phyloP scores from a whole-genome alignment of 2,113 vertebrate species.

The Ramphastos sulfuratus region DNA sequence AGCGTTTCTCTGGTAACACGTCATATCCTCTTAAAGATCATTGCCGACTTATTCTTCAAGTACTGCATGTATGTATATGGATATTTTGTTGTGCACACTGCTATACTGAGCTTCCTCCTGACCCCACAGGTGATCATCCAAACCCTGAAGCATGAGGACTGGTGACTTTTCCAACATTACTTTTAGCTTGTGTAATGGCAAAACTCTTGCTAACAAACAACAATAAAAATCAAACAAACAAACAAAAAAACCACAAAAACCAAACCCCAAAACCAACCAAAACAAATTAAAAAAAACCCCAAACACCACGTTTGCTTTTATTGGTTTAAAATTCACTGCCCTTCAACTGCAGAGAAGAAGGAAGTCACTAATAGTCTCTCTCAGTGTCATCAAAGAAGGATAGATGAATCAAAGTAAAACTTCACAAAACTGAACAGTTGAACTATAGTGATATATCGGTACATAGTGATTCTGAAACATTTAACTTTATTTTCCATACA shows the following conservation, averaged over 20 bases:
- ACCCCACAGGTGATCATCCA: neutral
- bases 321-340: conserved; percentile 70
- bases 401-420: conserved; percentile 58
- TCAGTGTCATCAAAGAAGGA: conserved; percentile 44
- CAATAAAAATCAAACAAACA: neutral
- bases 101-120: neutral
- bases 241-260: too few species aligned
- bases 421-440: conserved; percentile 54
- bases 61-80: neutral
- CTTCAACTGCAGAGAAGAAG: conserved; percentile 59
- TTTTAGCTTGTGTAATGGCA: conserved; percentile 59
- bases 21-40: neutral
- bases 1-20: neutral
- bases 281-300: too few species aligned
- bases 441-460: conserved; percentile 5
- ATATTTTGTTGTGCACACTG: neutral
- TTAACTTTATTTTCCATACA: neutral
- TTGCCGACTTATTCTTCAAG: neutral
- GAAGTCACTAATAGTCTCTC: conserved; percentile 29
- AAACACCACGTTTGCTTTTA: conserved; percentile 31
- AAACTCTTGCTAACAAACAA: neutral
- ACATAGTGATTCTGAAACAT: neutral
- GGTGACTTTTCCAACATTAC: conserved; percentile 61
- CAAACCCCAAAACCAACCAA: too few species aligned
- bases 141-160: conserved; percentile 41